Evolutionary conservation across 2,797 vertebrate species (phyloP).

Genomic region (Apodemus agrarius): DNA sequence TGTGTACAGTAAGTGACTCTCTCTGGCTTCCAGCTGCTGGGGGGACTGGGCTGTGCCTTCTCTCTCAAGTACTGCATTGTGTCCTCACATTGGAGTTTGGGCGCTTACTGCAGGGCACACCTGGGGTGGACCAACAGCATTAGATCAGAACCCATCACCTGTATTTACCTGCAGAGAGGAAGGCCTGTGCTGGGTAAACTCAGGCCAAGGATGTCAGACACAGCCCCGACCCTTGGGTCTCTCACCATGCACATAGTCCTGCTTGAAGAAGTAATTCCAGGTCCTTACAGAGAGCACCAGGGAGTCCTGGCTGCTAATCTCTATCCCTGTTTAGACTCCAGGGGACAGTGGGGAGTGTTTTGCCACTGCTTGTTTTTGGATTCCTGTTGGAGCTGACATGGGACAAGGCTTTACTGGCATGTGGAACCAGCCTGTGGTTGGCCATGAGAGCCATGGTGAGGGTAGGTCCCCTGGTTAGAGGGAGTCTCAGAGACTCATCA

Average conservation of each 20-base stretch:
- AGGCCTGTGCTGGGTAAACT: neutral
- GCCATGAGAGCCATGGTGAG: neutral
- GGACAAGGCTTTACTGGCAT: neutral
- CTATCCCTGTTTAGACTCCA: neutral
- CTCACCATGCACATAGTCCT: neutral
- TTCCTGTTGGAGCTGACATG: neutral
- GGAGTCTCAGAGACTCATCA: neutral
- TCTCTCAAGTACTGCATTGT: rapidly evolving
- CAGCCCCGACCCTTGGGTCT: neutral
- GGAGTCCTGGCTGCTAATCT: neutral
- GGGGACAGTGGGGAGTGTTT: neutral
- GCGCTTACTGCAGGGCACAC: neutral
- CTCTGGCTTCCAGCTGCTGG: neutral
- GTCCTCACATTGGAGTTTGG: neutral
- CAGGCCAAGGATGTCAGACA: neutral
- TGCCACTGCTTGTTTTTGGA: neutral
- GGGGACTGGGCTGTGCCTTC: neutral
- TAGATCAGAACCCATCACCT: neutral
- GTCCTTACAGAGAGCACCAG: neutral
- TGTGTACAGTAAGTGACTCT: neutral
- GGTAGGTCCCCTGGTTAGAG: neutral
- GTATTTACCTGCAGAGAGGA: neutral
- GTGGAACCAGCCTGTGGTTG: neutral
- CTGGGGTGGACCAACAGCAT: neutral
- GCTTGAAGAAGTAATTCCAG: neutral